phyloP scores from a whole-genome alignment of 2,888 invertebrate genomes.

The Malacosoma neustria region DNA sequence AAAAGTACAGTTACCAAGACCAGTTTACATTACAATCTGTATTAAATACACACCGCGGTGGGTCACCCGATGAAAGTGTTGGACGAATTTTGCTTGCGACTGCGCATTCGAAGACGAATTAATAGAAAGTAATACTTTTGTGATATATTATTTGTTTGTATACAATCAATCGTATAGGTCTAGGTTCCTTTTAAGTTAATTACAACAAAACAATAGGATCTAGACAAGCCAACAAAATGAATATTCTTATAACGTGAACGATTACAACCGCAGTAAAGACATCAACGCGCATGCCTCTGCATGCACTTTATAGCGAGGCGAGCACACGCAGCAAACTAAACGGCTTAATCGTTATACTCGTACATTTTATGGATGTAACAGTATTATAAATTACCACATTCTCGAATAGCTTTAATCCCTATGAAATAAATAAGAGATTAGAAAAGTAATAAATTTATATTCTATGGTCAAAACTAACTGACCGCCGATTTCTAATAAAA shows the following conservation, averaged over 20 bases:
- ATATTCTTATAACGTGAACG: neutral
- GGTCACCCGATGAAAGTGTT: constrained; percentile 67
- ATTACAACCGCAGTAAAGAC: neutral
- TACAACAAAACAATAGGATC: neutral
- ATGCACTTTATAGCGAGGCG: neutral
- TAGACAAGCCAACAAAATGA: neutral
- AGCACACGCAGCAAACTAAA: neutral
- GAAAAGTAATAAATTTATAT: no score
- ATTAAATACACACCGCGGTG: constrained; percentile 37
- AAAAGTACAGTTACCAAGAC: constrained; percentile 58
- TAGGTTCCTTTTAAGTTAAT: neutral
- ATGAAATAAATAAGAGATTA: no score
- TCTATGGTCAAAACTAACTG: no score
- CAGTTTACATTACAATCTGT: constrained; percentile 55
- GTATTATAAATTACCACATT: no score
- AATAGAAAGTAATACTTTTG: constrained; percentile 61
- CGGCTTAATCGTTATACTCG: no score
- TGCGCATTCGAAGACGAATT: constrained; percentile 35
- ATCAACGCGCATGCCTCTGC: neutral
- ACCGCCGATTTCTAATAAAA: no score
- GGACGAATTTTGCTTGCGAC: constrained; percentile 68
- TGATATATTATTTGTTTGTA: neutral
- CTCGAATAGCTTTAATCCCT: no score
- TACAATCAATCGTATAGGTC: neutral
- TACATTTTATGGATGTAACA: no score